Conservation (phyloP, 2,113 vertebrate genomes). For the Sebastes fasciatus region DNA sequence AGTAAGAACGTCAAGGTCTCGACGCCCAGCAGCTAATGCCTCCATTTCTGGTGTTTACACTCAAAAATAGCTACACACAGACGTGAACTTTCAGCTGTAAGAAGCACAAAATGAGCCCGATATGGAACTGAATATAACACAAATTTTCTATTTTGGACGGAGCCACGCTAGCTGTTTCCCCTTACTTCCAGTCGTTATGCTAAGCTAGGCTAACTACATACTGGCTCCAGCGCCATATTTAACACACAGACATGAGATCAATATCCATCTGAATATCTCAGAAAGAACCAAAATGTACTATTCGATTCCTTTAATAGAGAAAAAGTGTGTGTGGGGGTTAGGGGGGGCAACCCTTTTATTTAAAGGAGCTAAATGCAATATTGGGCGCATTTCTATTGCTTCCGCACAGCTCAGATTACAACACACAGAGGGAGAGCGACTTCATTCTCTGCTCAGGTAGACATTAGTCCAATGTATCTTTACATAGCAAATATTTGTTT, state of each 20-base stretch:
- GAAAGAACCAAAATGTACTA: neutral
- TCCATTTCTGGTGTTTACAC: neutral
- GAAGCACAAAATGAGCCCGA: neutral
- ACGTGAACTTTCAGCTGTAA: neutral
- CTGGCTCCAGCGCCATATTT: too few species aligned
- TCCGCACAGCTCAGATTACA: too few species aligned
- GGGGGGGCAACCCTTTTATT: neutral
- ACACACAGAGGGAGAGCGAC: too few species aligned
- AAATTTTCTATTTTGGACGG: neutral
- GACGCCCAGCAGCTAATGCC: neutral
- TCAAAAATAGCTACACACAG: neutral
- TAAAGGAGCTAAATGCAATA: too few species aligned
- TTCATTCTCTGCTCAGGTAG: too few species aligned
- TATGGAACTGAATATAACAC: neutral
- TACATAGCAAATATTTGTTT: too few species aligned
- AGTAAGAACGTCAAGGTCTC: neutral
- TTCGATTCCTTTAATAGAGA: neutral
- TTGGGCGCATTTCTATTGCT: too few species aligned
- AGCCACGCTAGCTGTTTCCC: neutral
- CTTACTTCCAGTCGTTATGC: neutral
- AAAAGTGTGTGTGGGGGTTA: neutral
- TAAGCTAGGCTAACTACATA: neutral
- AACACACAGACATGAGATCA: neutral
- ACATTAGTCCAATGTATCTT: too few species aligned
- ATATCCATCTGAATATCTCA: neutral